These are phyloP conservation scores for Anticlea derivata DNA, from an alignment of 2,888 invertebrate genomes.

Conservation along the genomic window DNA sequence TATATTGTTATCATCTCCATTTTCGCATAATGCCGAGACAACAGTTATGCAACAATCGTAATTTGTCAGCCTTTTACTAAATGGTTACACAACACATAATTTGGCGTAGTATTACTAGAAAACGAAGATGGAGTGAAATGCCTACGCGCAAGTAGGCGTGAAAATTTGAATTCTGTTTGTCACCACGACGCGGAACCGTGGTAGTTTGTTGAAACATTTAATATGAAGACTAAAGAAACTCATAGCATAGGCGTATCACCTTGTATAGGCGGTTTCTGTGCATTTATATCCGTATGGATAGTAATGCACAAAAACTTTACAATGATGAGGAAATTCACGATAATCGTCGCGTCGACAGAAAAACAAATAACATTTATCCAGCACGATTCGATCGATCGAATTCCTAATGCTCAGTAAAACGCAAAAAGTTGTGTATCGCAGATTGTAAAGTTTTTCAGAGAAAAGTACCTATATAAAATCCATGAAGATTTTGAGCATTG, in stretches of 20 bases:
- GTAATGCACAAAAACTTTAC: constrained; percentile 18
- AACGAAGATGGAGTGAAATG: constrained; percentile 60
- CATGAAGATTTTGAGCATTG: no score
- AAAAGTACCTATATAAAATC: no score
- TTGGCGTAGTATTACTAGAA: constrained; percentile 60
- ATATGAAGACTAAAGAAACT: constrained; percentile 9
- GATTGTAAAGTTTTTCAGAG: no score
- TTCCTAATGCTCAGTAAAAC: neutral
- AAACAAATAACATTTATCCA: constrained; percentile 1
- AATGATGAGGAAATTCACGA: constrained; percentile 19
- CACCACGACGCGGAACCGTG: constrained; percentile 41
- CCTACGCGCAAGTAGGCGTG: constrained; percentile 57
- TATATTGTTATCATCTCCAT: constrained; percentile 21
- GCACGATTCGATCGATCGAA: neutral
- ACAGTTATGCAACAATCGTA: constrained; percentile 34
- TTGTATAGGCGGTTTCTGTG: no score
- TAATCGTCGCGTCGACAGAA: constrained; percentile 1
- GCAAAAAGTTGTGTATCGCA: no score
- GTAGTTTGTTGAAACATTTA: constrained; percentile 21
- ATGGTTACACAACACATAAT: constrained; percentile 55
- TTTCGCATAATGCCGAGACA: constrained; percentile 16
- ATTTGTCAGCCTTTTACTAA: constrained; percentile 43
- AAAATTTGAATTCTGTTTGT: constrained; percentile 60
- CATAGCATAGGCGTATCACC: neutral
- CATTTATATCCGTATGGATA: no score